Evolutionary conservation across 1,140 invertebrate species (phyloP).

Genomic region (Drosophila trapezifrons): DNA sequence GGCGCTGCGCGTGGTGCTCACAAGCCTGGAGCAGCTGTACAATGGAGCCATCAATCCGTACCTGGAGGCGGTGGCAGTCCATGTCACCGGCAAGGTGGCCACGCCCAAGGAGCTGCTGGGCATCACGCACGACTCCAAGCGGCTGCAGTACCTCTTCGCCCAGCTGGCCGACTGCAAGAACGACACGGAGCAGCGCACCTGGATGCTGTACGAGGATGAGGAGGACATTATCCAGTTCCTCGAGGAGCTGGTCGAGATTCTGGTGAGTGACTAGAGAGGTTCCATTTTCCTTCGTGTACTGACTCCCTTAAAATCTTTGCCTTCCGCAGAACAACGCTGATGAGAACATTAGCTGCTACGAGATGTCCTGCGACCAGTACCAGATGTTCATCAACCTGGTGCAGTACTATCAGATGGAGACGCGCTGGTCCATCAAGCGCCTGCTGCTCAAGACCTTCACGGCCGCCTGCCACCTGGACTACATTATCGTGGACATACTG

Average conservation of each 20-base stretch:
- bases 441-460: conserved; percentile 93
- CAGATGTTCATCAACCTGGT: conserved; percentile 90
- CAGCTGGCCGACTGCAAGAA: conserved; percentile 94
- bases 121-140: conserved; percentile 90
- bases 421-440: conserved; percentile 92
- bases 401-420: conserved; percentile 97
- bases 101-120: conserved; percentile 81
- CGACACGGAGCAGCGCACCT: conserved; percentile 96
- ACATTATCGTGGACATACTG: conserved; percentile 91
- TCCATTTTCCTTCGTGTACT: too few relatives aligned
- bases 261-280: conserved; percentile 86
- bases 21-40: conserved; percentile 87
- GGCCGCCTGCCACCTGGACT: conserved; percentile 93
- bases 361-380: conserved; percentile 91
- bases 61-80: conserved; percentile 84
- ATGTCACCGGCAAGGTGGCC: conserved; percentile 81
- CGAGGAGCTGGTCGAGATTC: conserved; percentile 92
- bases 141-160: conserved; percentile 91
- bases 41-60: conserved; percentile 86
- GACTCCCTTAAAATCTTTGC: neutral
- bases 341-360: conserved; percentile 90
- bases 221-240: conserved; percentile 92
- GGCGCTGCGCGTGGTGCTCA: conserved; percentile 91
- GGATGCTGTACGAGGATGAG: conserved; percentile 97
- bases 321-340: conserved; percentile 91